Evolutionary conservation across 1,140 invertebrate species (phyloP), one percentile per base, ranked within the genome.

Genomic region (Drosophila triauraria): DNA sequence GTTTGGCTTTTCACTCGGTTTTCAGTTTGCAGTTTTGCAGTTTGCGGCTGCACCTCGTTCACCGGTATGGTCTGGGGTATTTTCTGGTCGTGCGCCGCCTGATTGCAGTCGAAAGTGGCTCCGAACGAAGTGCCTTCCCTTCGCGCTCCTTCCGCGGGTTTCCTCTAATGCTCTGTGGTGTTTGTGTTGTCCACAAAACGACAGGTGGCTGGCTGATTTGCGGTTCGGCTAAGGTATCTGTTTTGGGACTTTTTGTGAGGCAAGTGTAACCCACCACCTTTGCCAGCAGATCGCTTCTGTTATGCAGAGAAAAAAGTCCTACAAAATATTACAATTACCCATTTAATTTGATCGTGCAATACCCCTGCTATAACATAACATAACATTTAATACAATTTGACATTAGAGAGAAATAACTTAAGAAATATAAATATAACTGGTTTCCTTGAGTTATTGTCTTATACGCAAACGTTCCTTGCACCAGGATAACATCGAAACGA

Each of bases 161-260:
- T 78, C 62, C 65, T 79, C 60, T 70, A 78, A 64, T 70, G 46
- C 57, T 59, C 71, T 75, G 60, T 60, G 75, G 58, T 30, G 17
- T 86, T 85, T 82, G 78, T 54, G 82, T 64, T 51, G 64, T 56
- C 69, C 78, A 40, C 44, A 47, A 64, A 32, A 75, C 74, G 82
- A 84, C 85, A 90, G 81, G 85, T 85, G 85, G 81, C 62, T 69
- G 74, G 57, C 38, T 42, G 25, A 44, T 65, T 61, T 62, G 70
- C 58, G 47, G 58, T 72, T 27, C 17, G 38, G 32, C 32, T 42
- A 74, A 60, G 68, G 75, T 75, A 42, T 56, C 47, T 4, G 44
- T 43, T 54, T 68, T 56, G 40, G 48, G 68, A 54, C 17, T 42
- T 61, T 44, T 32, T 56, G 67, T 38, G 56, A 60, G 70, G 62